Evolutionary conservation across 2,888 invertebrate species (phyloP).

Genomic region (Lepidocyrtoides sp.): DNA sequence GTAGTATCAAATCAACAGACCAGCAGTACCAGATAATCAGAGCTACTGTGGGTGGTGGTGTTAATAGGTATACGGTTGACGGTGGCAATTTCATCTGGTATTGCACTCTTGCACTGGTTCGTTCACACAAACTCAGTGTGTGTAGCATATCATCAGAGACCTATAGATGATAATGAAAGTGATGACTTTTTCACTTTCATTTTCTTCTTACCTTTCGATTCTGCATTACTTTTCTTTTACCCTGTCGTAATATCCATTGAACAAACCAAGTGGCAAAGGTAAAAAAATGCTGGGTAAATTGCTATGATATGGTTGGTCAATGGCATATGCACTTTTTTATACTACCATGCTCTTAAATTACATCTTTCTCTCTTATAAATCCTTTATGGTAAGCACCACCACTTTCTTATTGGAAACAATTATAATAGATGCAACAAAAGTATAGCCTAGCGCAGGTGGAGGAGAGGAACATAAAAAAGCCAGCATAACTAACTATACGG

Average conservation of each 20-base stretch:
- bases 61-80: not conserved
- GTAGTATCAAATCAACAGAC: not conserved
- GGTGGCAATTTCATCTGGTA: conserved; percentile 25
- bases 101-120: not conserved
- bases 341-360: not conserved
- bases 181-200: not conserved
- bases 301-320: conserved; percentile 41
- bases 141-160: not conserved
- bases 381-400: not conserved
- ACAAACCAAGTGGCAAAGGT: not conserved
- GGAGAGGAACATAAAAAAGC: not conserved
- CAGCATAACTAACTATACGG: not conserved
- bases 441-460: not conserved
- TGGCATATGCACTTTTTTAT: conserved; percentile 18
- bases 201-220: too few species aligned
- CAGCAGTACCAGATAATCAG: not conserved
- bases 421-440: not conserved
- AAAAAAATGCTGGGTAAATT: conserved; percentile 1
- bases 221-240: not conserved
- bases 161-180: not conserved
- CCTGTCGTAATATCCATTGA: not conserved
- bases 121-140: not conserved
- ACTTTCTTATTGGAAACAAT: conserved; percentile 6
- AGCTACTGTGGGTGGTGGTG: conserved; percentile 2
- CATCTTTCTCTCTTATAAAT: not conserved